Conservation (phyloP, 2,888 invertebrate species). For the Cryptosula pallasiana region DNA sequence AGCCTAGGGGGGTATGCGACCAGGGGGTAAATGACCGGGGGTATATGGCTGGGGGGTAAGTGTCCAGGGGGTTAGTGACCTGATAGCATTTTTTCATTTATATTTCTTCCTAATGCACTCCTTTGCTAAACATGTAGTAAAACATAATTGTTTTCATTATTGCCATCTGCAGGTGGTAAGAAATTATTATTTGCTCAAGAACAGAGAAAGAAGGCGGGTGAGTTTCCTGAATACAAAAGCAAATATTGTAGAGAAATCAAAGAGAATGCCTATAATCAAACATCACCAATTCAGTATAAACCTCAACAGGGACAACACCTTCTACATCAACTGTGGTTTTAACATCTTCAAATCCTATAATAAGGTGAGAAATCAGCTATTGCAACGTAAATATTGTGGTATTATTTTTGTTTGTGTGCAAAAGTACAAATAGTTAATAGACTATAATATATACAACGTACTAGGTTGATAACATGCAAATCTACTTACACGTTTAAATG, state of each 20-base stretch:
- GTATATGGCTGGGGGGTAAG: too few relatives aligned
- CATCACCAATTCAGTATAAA: not conserved
- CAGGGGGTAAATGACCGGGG: too few relatives aligned
- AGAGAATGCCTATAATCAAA: not conserved
- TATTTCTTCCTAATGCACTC: too few relatives aligned
- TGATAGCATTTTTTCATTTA: too few relatives aligned
- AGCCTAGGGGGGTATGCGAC: too few relatives aligned
- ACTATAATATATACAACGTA: too few relatives aligned
- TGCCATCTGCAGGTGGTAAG: not conserved
- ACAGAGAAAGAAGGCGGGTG: not conserved
- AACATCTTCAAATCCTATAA: not conserved
- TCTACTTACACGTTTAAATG: too few relatives aligned
- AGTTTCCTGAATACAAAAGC: not conserved
- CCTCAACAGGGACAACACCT: not conserved
- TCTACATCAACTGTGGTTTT: slow-evolving; percentile 4
- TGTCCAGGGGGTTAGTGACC: too few relatives aligned
- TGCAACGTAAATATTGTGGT: not conserved
- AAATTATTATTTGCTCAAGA: not conserved
- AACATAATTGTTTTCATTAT: not conserved
- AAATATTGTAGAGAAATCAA: not conserved
- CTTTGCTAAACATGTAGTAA: too few relatives aligned
- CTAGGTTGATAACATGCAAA: too few relatives aligned
- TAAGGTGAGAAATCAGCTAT: not conserved
- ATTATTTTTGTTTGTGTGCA: too few relatives aligned
- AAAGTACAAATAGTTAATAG: too few relatives aligned